Conservation (phyloP, 37 sponge, comb jelly and placozoan genomes). For the Corticium candelabrum region DNA sequence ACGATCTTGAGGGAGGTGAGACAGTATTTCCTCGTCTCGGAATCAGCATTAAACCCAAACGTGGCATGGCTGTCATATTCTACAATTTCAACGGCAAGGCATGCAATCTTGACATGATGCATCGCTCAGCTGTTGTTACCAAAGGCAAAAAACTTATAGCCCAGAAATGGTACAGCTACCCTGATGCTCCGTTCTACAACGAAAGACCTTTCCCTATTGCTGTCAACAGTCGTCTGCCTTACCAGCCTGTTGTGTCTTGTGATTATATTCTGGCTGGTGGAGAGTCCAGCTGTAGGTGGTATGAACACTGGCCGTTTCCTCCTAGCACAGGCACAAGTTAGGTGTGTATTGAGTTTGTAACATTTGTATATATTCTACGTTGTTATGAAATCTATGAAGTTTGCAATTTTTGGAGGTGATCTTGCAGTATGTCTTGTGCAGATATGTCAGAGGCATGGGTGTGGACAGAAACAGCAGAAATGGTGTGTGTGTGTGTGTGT, state of each 20-base stretch:
- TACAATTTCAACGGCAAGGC: not conserved
- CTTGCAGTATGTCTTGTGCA: too few species aligned
- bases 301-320: constrained; percentile 7
- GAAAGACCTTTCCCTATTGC: not conserved
- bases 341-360: too few species aligned
- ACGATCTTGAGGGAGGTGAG: not conserved
- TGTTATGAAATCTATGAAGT: too few species aligned
- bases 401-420: too few species aligned
- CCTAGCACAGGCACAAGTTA: too few species aligned
- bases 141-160: not conserved
- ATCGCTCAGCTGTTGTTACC: not conserved
- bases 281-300: constrained; percentile 11
- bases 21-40: not conserved
- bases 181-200: not conserved
- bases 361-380: too few species aligned
- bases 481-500: too few species aligned
- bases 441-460: too few species aligned
- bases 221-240: not conserved
- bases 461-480: too few species aligned
- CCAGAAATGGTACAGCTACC: constrained; percentile 10
- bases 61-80: not conserved
- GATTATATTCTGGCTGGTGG: constrained; percentile 8
- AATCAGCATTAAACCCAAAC: not conserved
- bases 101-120: not conserved
- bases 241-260: constrained; percentile 2